These are phyloP conservation scores for Sciaenops ocellatus DNA, from an alignment of 2,797 vertebrate genomes.

Conservation along the genomic window DNA sequence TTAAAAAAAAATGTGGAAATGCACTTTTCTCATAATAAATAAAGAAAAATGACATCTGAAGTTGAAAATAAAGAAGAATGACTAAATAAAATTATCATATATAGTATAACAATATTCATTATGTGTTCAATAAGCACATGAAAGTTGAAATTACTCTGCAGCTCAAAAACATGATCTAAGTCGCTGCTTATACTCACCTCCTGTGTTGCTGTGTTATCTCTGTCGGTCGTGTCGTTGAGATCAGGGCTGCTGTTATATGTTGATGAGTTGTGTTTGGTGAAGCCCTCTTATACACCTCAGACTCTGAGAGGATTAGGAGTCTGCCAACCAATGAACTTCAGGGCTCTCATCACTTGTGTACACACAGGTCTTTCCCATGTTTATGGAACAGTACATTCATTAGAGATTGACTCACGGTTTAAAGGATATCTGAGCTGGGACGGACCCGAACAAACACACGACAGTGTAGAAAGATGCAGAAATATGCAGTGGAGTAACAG, in stretches of 20 bases:
- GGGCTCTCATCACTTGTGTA: slow-evolving; percentile 17
- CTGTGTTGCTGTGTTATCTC: slow-evolving; percentile 1
- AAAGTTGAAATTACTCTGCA: too few relatives aligned
- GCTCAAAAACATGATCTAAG: background rate
- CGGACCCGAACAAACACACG: background rate
- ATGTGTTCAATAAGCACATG: background rate
- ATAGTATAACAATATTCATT: background rate
- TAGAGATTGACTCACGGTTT: slow-evolving; percentile 18
- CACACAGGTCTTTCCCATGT: background rate
- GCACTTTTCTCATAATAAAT: background rate
- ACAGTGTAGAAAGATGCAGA: background rate
- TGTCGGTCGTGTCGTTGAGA: background rate
- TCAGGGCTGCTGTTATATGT: background rate
- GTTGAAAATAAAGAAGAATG: background rate
- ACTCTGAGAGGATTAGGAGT: slow-evolving; percentile 59
- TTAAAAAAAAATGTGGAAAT: too few relatives aligned
- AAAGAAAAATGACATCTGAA: background rate
- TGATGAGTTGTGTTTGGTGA: slow-evolving; percentile 13
- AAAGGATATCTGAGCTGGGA: background rate
- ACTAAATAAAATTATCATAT: background rate
- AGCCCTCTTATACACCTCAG: slow-evolving; percentile 48
- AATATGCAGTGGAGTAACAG: background rate
- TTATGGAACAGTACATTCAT: slow-evolving; percentile 5
- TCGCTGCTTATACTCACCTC: slow-evolving; percentile 47
- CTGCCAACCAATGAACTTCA: slow-evolving; percentile 27